Conservation (phyloP, 2,113 vertebrate genomes). For the Myotis lucifugus region DNA sequence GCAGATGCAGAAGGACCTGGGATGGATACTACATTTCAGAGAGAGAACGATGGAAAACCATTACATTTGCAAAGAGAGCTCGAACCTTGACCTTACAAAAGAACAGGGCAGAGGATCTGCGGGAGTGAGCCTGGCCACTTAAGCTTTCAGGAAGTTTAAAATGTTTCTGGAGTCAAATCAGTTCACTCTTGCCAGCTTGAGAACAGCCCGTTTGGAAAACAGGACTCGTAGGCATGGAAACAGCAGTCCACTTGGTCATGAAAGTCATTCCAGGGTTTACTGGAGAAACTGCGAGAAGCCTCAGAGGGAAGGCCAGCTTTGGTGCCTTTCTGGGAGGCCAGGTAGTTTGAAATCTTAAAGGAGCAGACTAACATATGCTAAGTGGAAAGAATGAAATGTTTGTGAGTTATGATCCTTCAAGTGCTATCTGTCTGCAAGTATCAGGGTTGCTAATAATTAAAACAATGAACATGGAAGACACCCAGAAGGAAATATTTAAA, state of each 20-base stretch:
- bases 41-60: not conserved
- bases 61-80: not conserved
- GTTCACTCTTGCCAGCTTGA: conserved; percentile 49
- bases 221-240: conserved; percentile 68
- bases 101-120: not conserved
- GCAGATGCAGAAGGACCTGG: not conserved
- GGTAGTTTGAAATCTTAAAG: not conserved
- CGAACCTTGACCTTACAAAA: not conserved
- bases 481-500: not conserved
- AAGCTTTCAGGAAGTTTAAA: conserved; percentile 57
- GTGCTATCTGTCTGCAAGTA: not conserved
- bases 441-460: not conserved
- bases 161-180: conserved; percentile 69
- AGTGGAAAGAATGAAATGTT: not conserved
- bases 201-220: conserved; percentile 65
- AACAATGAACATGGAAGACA: not conserved
- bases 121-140: not conserved
- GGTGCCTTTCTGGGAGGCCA: not conserved
- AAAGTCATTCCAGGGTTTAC: not conserved
- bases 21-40: not conserved
- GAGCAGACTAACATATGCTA: not conserved
- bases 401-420: not conserved
- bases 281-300: not conserved
- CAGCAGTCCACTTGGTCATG: conserved; percentile 30
- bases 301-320: not conserved